Base-by-base conservation (phyloP, 2,888 invertebrate genomes). In the Gasteruption jaculator region DNA sequence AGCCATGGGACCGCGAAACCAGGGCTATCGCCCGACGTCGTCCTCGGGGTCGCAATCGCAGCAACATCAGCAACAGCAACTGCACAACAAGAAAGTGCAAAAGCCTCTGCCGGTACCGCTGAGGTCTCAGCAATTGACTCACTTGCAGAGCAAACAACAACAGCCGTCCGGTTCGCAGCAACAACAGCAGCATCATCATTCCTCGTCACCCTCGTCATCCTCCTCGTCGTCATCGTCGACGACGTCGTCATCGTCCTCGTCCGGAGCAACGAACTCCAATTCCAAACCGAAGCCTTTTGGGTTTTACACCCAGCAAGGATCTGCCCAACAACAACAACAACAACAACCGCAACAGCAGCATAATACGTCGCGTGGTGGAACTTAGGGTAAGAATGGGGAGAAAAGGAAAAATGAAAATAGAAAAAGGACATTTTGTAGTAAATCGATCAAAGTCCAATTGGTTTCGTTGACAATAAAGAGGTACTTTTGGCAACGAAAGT, bases 1-100 rank as follows among this genome's bases (percentile, higher is more conserved):
- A 56, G 83, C 83, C 1, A 73, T 76, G 6, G 82, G 82, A 1
- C 83, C 84, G 0, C 72, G 78, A 1, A 77, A 84, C 60, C 78
- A 79, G 45, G 83, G 83, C 5, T 74, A 76, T 18, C 75, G 85
- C 14, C 77, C 78, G 2, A 68, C 77, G 1, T 43, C 46, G 14
- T 35, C 46, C 8, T 24, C 8, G 24, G 7, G 24, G 24, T 24
- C 7, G 24, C n/a, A n/a, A n/a, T 24, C 7, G 7, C 45, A 49
- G 30, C 49, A 48, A 8, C 50, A 45, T 33, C 38, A 36, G 4
- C 27, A 18, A 25, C 16, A 29, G 24, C 55, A 60, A 36, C 55
- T 59, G 33, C 56, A 65, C 15, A 41, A 50, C 3, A 60, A 61
- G 37, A 63, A 61, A 34, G 46, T 59, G 14, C 68, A 66, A 29